Conservation (phyloP, 2,113 vertebrate genomes). For the Phrynosoma platyrhinos region DNA sequence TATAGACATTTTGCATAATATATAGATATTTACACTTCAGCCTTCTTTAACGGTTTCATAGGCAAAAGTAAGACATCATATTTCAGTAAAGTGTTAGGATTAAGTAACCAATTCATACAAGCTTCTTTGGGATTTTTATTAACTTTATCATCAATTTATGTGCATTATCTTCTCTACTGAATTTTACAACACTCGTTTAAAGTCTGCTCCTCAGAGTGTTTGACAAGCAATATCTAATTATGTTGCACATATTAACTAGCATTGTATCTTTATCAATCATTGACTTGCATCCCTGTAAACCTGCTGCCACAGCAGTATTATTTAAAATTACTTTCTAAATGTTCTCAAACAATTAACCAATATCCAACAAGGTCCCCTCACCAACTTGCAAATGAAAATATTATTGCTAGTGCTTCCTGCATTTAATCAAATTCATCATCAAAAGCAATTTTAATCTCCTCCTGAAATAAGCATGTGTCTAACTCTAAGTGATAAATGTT, state of each 20-base stretch:
- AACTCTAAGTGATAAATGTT: not conserved
- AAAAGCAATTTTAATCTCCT: slow-evolving; percentile 26
- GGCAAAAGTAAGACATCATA: not conserved
- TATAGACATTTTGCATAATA: too few relatives aligned
- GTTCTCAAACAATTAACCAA: slow-evolving; percentile 36
- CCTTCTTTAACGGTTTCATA: slow-evolving; percentile 14
- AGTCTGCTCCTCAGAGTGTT: slow-evolving; percentile 35
- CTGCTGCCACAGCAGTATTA: not conserved
- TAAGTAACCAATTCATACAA: not conserved
- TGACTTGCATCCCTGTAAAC: slow-evolving; percentile 19
- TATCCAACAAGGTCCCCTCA: slow-evolving; percentile 14
- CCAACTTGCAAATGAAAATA: not conserved
- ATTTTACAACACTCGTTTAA: slow-evolving; percentile 38
- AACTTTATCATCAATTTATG: slow-evolving; percentile 36
- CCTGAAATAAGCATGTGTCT: not conserved
- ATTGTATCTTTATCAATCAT: slow-evolving; percentile 28
- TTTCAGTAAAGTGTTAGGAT: slow-evolving; percentile 9
- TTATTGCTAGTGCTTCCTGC: slow-evolving; percentile 23
- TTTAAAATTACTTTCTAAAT: slow-evolving; percentile 44
- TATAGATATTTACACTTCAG: not conserved
- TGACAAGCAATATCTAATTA: slow-evolving; percentile 53
- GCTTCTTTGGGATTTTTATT: not conserved
- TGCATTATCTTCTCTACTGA: slow-evolving; percentile 29
- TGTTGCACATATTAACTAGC: slow-evolving; percentile 43
- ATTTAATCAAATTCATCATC: not conserved